Conservation (phyloP, 2,113 vertebrate species). For the Rutilus rutilus region DNA sequence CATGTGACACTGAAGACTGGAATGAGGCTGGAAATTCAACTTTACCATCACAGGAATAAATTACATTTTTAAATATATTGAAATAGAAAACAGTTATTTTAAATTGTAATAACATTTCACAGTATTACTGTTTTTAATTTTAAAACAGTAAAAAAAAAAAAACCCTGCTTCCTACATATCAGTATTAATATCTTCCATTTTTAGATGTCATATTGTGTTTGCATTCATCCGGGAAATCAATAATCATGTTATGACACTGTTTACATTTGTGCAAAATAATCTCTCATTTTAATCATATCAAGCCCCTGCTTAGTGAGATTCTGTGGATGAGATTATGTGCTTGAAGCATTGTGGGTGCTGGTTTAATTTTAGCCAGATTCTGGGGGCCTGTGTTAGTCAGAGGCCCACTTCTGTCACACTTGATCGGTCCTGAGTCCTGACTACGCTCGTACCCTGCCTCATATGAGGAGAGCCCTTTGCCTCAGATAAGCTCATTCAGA, state of each 20-base stretch:
- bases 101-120: neutral
- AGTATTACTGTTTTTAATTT: neutral
- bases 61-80: neutral
- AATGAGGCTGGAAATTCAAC: neutral
- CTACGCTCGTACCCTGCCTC: conserved; percentile 11
- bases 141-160: neutral
- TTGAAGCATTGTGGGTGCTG: conserved; percentile 36
- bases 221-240: neutral
- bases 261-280: conserved; percentile 56
- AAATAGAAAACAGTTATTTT: neutral
- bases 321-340: conserved; percentile 16
- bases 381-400: neutral
- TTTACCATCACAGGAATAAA: neutral
- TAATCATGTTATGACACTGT: conserved; percentile 52
- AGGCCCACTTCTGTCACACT: conserved; percentile 28
- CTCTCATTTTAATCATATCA: conserved; percentile 39
- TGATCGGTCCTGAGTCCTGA: conserved; percentile 7
- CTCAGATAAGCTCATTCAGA: conserved; percentile 2
- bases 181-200: neutral
- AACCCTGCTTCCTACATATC: too few species aligned
- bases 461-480: neutral
- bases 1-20: too few species aligned
- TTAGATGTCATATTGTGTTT: conserved; percentile 2
- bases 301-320: conserved; percentile 47
- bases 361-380: conserved; percentile 46